Base-by-base conservation (phyloP, 2,888 invertebrate genomes). In the Ellobium chinense region DNA sequence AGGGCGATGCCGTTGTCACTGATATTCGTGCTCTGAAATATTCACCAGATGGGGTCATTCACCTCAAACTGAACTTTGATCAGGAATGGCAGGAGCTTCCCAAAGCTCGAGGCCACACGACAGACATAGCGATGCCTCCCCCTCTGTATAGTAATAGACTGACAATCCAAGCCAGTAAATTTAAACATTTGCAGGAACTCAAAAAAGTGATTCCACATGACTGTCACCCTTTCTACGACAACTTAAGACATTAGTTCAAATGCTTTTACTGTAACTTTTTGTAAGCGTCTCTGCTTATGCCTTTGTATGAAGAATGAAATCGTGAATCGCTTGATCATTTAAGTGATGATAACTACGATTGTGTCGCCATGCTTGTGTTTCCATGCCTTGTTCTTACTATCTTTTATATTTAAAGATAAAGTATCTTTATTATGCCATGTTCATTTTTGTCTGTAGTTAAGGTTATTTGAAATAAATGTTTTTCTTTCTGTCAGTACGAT, bases 11-110 rank as follows among this genome's bases (percentile, higher is more conserved):
- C 18, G 72, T 72, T 46, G 82, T 82, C 2, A 69, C 72, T 29
- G 80, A 82, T 60, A 76, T 82, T 12, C 36, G 78, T 1, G 79
- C 65, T 31, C 46, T 83, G 62, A 66, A 39, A 29, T 83, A 83
- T 46, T 73, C 77, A 27, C 18, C 74, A 24, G 63, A 80, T 66
- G 80, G 78, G 7, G 7, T 31, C 56, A 70, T 70, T 39, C 46
- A 46, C 54, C 46, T 46, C 46, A 70, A 70, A 27, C 70, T 70
- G 21, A 4, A 21, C 14, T 39, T 37, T 37, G 54, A 54, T 7
- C 37, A 46, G 24, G 54, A 54, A 1, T 70, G 70, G 70, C 4
- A 70, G 27, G 54, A 70, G 37, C 54, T 70, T 4, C 21, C 24
- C 24, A 24, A 46, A 46, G 46, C 46, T 46, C 46, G 46, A 46